phyloP scores from a whole-genome alignment of 2,797 vertebrate species.

The Vespertilio murinus region DNA sequence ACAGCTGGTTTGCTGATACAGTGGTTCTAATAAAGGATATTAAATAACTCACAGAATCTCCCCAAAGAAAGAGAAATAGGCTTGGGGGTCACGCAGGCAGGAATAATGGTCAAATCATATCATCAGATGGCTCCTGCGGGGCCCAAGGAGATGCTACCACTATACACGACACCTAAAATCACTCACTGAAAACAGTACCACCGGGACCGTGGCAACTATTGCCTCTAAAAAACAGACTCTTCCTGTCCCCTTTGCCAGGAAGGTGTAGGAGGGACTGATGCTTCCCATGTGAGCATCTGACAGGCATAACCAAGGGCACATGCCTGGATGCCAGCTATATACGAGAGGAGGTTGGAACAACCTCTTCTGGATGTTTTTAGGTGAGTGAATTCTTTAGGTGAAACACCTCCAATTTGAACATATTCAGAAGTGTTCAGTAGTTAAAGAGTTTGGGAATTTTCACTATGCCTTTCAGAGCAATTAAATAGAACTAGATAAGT shows the following conservation, averaged over 20 bases:
- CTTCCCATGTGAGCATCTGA: neutral
- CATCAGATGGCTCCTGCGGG: neutral
- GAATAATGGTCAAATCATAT: neutral
- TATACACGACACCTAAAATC: neutral
- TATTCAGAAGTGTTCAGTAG: neutral
- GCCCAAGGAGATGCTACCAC: neutral
- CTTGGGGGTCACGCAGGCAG: neutral
- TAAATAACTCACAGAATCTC: neutral
- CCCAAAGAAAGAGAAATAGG: slow-evolving; percentile 21
- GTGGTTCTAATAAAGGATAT: neutral
- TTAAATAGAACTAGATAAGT: neutral
- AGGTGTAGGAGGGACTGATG: neutral
- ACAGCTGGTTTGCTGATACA: neutral
- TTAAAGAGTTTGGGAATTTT: neutral
- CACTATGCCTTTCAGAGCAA: neutral
- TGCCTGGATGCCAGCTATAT: neutral
- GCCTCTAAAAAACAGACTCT: neutral
- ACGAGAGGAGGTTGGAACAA: neutral
- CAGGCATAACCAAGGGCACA: neutral
- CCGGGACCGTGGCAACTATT: neutral
- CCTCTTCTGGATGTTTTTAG: neutral
- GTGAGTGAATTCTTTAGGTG: neutral
- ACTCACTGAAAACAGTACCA: neutral
- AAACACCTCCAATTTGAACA: neutral
- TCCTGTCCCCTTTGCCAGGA: neutral